Evolutionary conservation across 2,797 vertebrate genomes (phyloP).

Genomic region (Micrastur ruficollis): DNA sequence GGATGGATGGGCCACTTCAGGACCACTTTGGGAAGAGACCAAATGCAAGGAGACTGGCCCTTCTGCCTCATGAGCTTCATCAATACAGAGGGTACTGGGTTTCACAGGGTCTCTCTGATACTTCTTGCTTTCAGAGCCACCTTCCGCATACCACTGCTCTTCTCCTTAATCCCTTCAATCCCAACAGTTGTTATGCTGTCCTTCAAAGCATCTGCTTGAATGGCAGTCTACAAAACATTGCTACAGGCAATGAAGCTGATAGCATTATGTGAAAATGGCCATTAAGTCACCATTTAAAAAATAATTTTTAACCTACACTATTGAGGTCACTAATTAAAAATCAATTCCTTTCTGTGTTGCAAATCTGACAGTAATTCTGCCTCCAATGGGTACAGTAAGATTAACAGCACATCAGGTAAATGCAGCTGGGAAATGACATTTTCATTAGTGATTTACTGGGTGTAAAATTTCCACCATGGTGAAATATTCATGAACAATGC

Average conservation of each 20-base stretch:
- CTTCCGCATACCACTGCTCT: background rate
- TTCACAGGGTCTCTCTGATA: background rate
- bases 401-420: constrained; percentile 77
- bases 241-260: background rate
- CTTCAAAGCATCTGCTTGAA: background rate
- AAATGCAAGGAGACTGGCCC: background rate
- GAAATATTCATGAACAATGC: constrained; percentile 72
- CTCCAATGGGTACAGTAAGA: constrained; percentile 71
- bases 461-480: constrained; percentile 74
- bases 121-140: background rate
- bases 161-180: background rate
- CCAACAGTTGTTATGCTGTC: background rate
- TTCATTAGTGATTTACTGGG: constrained; percentile 80
- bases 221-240: background rate
- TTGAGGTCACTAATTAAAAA: constrained; percentile 77
- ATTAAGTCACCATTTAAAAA: constrained; percentile 59
- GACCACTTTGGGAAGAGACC: background rate
- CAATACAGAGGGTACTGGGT: background rate
- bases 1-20: background rate
- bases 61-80: background rate
- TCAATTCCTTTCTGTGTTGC: constrained; percentile 65
- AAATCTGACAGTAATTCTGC: constrained; percentile 74
- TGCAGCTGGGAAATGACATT: constrained; percentile 78
- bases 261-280: background rate
- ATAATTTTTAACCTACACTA: constrained; percentile 71